These are phyloP conservation scores for Magallana nippona DNA, from an alignment of 2,888 invertebrate genomes.

Conservation along the genomic window DNA sequence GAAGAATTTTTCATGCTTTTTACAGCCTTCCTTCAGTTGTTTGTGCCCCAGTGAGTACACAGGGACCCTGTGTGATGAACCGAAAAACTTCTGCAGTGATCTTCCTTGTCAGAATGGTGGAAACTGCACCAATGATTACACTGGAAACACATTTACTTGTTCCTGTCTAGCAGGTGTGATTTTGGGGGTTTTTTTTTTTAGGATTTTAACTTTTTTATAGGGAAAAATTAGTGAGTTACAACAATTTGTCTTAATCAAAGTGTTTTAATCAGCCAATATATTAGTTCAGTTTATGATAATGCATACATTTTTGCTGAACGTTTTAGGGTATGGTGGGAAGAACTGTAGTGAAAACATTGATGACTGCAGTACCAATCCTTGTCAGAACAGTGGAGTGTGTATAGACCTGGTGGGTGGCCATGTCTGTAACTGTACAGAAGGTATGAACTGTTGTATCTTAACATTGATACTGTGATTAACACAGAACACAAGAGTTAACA, in stretches of 20 bases:
- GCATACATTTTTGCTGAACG: background rate
- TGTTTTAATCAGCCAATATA: too few species aligned
- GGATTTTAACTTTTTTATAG: too few species aligned
- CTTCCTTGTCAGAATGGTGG: constrained; percentile 67
- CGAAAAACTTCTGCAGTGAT: constrained; percentile 68
- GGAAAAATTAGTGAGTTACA: too few species aligned
- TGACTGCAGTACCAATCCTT: constrained; percentile 65
- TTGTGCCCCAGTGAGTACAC: constrained; percentile 82
- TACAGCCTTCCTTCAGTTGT: constrained; percentile 81
- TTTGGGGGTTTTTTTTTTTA: background rate
- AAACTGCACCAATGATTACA: constrained; percentile 60
- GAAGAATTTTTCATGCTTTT: background rate
- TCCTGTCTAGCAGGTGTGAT: constrained; percentile 62
- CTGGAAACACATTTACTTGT: constrained; percentile 55
- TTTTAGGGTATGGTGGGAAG: constrained; percentile 82
- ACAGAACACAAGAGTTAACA: too few species aligned
- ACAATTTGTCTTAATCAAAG: too few species aligned
- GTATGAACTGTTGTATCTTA: constrained; percentile 14
- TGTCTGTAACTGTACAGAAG: constrained; percentile 46
- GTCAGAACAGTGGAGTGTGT: constrained; percentile 80
- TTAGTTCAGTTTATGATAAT: constrained; percentile 42
- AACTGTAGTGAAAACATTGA: constrained; percentile 83
- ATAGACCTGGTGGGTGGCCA: constrained; percentile 36
- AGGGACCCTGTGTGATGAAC: constrained; percentile 68
- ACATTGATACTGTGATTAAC: background rate